These are phyloP conservation scores for Etheostoma spectabile DNA, from an alignment of 2,113 vertebrate species.

Conservation along the genomic window DNA sequence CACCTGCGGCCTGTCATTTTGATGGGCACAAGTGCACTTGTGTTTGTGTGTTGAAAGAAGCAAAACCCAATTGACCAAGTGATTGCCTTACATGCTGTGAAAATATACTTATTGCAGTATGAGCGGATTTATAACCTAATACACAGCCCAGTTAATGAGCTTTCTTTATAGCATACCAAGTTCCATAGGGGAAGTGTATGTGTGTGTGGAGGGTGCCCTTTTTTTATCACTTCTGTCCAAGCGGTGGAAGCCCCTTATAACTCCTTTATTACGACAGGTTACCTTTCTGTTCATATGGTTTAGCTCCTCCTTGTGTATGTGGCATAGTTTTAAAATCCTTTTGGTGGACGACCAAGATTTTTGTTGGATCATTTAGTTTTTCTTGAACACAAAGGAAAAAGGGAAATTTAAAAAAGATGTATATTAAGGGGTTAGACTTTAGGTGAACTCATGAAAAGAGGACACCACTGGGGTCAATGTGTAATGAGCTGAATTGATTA, in stretches of 20 bases:
- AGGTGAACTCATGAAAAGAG: conserved; percentile 18
- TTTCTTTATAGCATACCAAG: conserved; percentile 55
- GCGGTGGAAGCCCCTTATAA: conserved; percentile 36
- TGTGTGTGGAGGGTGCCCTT: conserved; percentile 13
- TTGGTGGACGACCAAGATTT: not conserved
- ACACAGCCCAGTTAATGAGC: conserved; percentile 51
- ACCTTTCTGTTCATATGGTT: conserved; percentile 26
- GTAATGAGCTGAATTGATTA: conserved; percentile 64
- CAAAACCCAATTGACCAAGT: conserved; percentile 18
- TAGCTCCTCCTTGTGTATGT: conserved; percentile 2
- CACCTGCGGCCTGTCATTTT: not conserved
- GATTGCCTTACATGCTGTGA: conserved; percentile 35
- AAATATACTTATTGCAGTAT: conserved; percentile 25
- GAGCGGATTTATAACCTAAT: conserved; percentile 68
- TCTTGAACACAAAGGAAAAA: not conserved
- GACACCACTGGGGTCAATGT: conserved; percentile 39
- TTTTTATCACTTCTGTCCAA: conserved; percentile 15
- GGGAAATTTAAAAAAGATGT: not conserved
- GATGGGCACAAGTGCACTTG: conserved; percentile 28
- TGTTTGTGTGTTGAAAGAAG: conserved; percentile 31
- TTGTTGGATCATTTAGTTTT: not conserved
- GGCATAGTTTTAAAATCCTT: not conserved
- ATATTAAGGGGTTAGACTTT: not conserved
- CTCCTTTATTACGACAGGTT: conserved; percentile 28
- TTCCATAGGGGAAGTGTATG: conserved; percentile 26